Base-by-base conservation (phyloP, 2,797 vertebrate genomes). In the Acanthurus lineatus region DNA sequence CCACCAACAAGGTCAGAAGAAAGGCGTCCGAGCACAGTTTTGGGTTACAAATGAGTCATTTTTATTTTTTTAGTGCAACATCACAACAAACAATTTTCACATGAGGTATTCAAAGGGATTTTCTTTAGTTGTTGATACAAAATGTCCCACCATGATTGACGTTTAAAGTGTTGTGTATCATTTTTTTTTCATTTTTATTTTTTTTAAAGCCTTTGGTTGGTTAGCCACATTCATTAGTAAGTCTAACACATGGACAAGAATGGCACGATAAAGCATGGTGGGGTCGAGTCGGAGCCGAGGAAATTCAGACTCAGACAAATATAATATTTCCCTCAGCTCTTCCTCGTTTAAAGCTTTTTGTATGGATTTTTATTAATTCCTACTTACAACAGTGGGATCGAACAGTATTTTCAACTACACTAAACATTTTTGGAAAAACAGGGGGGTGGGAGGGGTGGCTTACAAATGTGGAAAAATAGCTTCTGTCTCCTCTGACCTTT, bases 41-140 rank as follows among this genome's bases (percentile, higher is more conserved):
- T 93, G 92, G 92, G 93, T 93, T 95, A 94, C 94, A 95, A 95
- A 95, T 95, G 90, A 94, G 91, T 94, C 90, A 86, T 92, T 95
- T 96, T 95, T 94, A 89, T 94, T 94, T 92, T 94, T 95, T 96
- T 95, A 95, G 95, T 96, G 95, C 94, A 96, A 96, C 94, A 96
- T 94, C 95, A 96, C 95, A 95, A 95, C 95, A 95, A 96, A 96
- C 95, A 96, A 94, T 94, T 95, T 94, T 96, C 94, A 96, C 95
- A 96, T 96, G 95, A 96, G 95, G 95, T 96, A 96, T 96, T 96
- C 94, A 96, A 95, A 95, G 95, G 87, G 94, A 93, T 95, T 95
- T 92, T 94, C 92, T 93, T 93, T 87, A 93, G 92, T 94, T 91
- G 91, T 93, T 91, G 92, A 94, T 95, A 96, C 94, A 96, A 95